phyloP scores from a whole-genome alignment of 1,140 invertebrate genomes.

The Medauroidea extradentata region DNA sequence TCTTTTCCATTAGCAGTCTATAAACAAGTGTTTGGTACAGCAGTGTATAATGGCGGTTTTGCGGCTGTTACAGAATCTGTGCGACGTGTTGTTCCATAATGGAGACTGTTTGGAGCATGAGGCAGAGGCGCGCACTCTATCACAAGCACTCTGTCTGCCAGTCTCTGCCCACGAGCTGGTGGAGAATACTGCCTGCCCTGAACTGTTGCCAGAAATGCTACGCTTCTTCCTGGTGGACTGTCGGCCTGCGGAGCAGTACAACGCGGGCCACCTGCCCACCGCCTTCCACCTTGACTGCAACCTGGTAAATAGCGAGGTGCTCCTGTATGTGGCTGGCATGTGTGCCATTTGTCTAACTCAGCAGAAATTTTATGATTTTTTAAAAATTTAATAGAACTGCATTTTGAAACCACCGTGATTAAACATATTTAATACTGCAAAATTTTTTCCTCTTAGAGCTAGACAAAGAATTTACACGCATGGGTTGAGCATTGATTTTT shows the following conservation, averaged over 20 bases:
- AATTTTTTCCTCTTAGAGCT: too few species aligned
- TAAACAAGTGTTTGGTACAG: not conserved
- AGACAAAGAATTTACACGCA: too few species aligned
- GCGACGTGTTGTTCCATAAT: slow-evolving; percentile 50
- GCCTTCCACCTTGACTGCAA: slow-evolving; percentile 98
- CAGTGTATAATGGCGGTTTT: too few species aligned
- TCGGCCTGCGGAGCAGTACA: slow-evolving; percentile 93
- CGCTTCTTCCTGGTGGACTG: slow-evolving; percentile 97
- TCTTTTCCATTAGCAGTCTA: not conserved
- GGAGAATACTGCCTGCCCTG: slow-evolving; percentile 63
- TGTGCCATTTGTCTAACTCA: too few species aligned
- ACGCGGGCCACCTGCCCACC: slow-evolving; percentile 91
- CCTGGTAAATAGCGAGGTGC: slow-evolving; percentile 63
- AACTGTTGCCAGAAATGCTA: slow-evolving; percentile 56
- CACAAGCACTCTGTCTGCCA: slow-evolving; percentile 88
- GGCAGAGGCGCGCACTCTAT: slow-evolving; percentile 45
- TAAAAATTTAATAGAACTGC: too few species aligned
- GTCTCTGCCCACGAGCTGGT: slow-evolving; percentile 85
- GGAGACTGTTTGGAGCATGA: slow-evolving; percentile 47
- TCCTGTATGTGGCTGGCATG: too few species aligned
- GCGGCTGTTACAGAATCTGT: slow-evolving; percentile 25
- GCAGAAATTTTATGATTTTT: too few species aligned
- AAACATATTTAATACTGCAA: too few species aligned
- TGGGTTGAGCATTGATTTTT: too few species aligned
- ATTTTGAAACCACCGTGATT: too few species aligned